phyloP scores from a whole-genome alignment of 2,888 invertebrate species.

The Cephus nigrinus region DNA sequence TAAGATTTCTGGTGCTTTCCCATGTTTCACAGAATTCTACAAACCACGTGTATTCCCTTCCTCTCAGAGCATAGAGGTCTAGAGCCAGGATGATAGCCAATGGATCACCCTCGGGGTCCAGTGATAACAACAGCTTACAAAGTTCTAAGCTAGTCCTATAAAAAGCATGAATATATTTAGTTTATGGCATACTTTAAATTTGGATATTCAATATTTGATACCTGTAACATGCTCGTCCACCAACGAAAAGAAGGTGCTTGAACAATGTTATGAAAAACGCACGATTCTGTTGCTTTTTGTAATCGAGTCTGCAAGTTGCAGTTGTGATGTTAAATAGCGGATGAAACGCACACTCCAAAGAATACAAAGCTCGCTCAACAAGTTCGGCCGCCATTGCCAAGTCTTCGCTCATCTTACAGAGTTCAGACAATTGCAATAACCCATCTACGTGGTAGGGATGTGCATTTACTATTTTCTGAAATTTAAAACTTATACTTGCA shows the following conservation, averaged over 20 bases:
- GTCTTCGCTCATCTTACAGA: conserved; percentile 83
- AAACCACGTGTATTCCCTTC: conserved; percentile 80
- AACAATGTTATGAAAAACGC: conserved; percentile 84
- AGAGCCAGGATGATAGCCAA: conserved; percentile 80
- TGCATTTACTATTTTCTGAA: conserved; percentile 75
- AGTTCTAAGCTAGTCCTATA: conserved; percentile 85
- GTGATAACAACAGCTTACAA: conserved; percentile 82
- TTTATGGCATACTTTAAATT: too few species aligned
- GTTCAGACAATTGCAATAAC: conserved; percentile 82
- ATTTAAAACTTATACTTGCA: conserved; percentile 19
- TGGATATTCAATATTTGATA: conserved; percentile 23
- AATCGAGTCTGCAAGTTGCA: conserved; percentile 81
- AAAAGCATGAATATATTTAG: conserved; percentile 16
- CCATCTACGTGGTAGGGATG: conserved; percentile 86
- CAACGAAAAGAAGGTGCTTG: conserved; percentile 82
- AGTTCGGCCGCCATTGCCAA: conserved; percentile 81
- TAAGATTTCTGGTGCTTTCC: conserved; percentile 75
- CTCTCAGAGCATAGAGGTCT: conserved; percentile 85
- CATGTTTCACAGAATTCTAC: conserved; percentile 71
- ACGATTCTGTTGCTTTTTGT: conserved; percentile 84
- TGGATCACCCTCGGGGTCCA: conserved; percentile 82
- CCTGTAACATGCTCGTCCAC: conserved; percentile 81
- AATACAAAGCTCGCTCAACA: conserved; percentile 81
- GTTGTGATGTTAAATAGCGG: conserved; percentile 81
- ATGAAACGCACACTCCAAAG: conserved; percentile 83